Evolutionary conservation across 2,888 invertebrate species (phyloP).

Genomic region (Thera obeliscata): DNA sequence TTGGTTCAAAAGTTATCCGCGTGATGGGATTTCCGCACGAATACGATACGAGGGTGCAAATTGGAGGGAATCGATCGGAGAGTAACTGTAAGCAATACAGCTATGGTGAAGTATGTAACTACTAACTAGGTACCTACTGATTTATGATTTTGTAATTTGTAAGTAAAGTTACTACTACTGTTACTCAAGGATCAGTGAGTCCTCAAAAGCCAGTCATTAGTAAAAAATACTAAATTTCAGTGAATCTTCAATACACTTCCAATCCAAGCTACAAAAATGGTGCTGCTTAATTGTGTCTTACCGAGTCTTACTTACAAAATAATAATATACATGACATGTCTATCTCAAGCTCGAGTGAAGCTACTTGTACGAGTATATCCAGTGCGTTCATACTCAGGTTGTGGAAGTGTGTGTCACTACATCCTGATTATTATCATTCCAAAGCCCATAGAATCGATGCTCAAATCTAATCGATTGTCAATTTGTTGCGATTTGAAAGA

Average conservation of each 20-base stretch:
- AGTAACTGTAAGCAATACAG: conserved; percentile 1
- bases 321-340: too few relatives aligned
- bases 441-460: conserved; percentile 41
- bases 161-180: too few relatives aligned
- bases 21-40: conserved; percentile 60
- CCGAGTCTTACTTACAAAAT: too few relatives aligned
- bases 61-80: conserved; percentile 53
- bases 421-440: conserved; percentile 11
- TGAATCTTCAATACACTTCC: too few relatives aligned
- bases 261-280: too few relatives aligned
- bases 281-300: too few relatives aligned
- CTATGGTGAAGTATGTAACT: neutral
- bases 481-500: conserved; percentile 57
- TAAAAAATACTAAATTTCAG: too few relatives aligned
- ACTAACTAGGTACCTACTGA: neutral
- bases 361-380: too few relatives aligned
- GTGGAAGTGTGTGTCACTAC: neutral
- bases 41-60: conserved; percentile 51
- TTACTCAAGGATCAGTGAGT: too few relatives aligned
- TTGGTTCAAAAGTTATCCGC: conserved; percentile 54
- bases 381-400: conserved; percentile 1
- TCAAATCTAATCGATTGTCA: conserved; percentile 61
- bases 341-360: too few relatives aligned
- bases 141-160: too few relatives aligned
- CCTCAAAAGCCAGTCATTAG: too few relatives aligned